Conservation (phyloP, 2,888 invertebrate species). For the Ophraella communa region DNA sequence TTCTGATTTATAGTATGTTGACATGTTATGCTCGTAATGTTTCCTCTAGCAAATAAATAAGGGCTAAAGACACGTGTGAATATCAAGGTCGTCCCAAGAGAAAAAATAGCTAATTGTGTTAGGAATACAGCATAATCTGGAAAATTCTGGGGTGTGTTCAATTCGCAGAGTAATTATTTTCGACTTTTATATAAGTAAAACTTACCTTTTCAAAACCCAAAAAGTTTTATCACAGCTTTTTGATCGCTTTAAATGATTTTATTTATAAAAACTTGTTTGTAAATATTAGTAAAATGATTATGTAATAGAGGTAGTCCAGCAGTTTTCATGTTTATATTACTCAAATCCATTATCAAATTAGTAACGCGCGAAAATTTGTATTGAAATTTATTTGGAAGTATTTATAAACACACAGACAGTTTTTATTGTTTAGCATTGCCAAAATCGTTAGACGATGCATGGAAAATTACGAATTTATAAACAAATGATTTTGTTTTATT, state of each 20-base stretch:
- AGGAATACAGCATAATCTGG: neutral
- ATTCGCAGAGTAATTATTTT: too few species aligned
- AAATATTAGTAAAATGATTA: neutral
- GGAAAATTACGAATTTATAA: conserved; percentile 1
- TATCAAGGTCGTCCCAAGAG: neutral
- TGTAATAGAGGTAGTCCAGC: neutral
- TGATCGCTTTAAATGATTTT: too few species aligned
- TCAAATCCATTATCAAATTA: neutral
- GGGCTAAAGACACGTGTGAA: neutral
- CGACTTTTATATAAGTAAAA: too few species aligned
- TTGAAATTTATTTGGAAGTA: neutral
- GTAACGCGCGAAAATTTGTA: neutral
- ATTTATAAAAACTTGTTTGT: too few species aligned
- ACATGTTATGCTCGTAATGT: neutral
- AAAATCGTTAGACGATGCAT: neutral
- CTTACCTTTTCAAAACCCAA: too few species aligned
- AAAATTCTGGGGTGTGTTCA: too few species aligned
- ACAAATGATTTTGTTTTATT: neutral
- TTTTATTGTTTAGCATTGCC: neutral
- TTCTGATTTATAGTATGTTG: neutral
- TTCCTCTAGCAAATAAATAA: neutral
- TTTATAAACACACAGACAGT: conserved; percentile 2
- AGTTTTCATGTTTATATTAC: neutral
- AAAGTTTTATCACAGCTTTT: too few species aligned
- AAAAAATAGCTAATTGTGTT: neutral